Evolutionary conservation across 1,140 invertebrate genomes (phyloP).

Genomic region (Drosophila lacteicornis): DNA sequence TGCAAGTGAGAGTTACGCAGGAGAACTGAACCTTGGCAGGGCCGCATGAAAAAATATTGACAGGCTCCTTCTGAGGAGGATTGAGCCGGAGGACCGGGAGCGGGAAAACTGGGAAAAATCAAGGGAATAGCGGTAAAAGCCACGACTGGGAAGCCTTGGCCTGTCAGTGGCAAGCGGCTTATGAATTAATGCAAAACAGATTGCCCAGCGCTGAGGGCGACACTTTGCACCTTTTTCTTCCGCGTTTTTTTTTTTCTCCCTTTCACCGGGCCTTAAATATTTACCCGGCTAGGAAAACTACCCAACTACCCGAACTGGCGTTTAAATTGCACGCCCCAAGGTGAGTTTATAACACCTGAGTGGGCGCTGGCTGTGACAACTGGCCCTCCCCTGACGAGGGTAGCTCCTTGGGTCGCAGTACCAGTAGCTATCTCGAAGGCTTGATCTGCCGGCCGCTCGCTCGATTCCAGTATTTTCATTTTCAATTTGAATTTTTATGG

Average conservation of each 20-base stretch:
- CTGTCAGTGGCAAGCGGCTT: constrained; percentile 70
- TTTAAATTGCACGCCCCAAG: constrained; percentile 64
- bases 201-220: constrained; percentile 73
- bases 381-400: constrained; percentile 68
- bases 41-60: constrained; percentile 44
- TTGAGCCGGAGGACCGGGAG: constrained; percentile 2
- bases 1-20: constrained; percentile 61
- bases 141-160: constrained; percentile 23
- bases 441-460: constrained; percentile 55
- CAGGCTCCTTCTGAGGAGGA: constrained; percentile 21
- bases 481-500: constrained; percentile 82
- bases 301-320: constrained; percentile 33
- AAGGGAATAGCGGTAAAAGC: constrained; percentile 13
- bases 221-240: constrained; percentile 75
- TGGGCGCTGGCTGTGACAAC: constrained; percentile 48
- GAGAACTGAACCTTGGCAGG: constrained; percentile 4
- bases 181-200: constrained; percentile 83
- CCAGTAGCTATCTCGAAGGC: constrained; percentile 42
- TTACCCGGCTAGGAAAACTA: constrained; percentile 69
- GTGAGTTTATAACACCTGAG: constrained; percentile 65
- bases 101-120: constrained; percentile 20
- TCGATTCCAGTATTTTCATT: constrained; percentile 67
- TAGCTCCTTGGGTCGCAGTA: constrained; percentile 22
- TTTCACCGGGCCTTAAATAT: constrained; percentile 60
- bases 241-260: constrained; percentile 20